Evolutionary conservation across 2,888 invertebrate genomes (phyloP).

Genomic region (Meteorus cinctellus): DNA sequence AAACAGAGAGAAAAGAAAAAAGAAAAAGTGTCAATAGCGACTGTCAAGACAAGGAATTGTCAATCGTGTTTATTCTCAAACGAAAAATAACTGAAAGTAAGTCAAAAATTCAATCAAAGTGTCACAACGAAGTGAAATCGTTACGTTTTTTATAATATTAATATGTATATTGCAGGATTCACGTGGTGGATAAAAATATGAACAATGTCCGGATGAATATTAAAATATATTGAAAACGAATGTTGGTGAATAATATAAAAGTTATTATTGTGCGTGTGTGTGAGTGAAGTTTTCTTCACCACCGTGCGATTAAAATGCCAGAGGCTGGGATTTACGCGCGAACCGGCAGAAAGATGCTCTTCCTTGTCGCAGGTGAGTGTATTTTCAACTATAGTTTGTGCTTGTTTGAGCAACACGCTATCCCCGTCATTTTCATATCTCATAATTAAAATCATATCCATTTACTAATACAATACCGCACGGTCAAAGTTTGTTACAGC

Average conservation of each 20-base stretch:
- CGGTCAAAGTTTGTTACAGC: not conserved
- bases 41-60: not conserved
- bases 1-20: not conserved
- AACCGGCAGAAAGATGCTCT: conserved; percentile 59
- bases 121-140: no score
- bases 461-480: no score
- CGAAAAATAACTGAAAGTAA: not conserved
- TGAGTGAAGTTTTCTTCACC: conserved; percentile 35
- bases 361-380: conserved; percentile 66
- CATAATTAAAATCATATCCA: conserved; percentile 14
- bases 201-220: not conserved
- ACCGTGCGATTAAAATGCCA: conserved; percentile 24
- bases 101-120: no score
- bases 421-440: conserved; percentile 24
- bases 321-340: conserved; percentile 31
- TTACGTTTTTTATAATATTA: no score
- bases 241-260: conserved; percentile 22
- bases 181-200: no score
- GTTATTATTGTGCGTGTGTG: conserved; percentile 6
- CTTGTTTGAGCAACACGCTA: conserved; percentile 12
- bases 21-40: not conserved
- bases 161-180: no score
- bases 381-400: conserved; percentile 43
- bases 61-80: not conserved
- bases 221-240: conserved; percentile 9